phyloP scores from a whole-genome alignment of 2,113 vertebrate genomes.

The Climacteris rufus region DNA sequence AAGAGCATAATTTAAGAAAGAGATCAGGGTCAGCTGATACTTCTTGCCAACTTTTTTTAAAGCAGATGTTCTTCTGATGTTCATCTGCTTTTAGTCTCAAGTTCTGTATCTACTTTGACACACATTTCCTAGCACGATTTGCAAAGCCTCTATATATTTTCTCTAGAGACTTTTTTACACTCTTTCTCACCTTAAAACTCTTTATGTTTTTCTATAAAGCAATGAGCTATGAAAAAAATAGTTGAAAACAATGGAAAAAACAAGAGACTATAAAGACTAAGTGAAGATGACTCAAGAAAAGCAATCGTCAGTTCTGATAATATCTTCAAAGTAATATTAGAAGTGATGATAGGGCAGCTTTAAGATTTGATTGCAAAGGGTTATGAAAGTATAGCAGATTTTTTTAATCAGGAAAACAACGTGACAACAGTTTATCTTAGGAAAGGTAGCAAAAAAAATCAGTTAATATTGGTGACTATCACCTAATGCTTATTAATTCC shows the following conservation, averaged over 20 bases:
- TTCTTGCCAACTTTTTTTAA: not conserved
- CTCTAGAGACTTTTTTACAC: not conserved
- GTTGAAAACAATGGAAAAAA: not conserved
- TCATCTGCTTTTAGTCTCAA: not conserved
- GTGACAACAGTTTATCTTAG: not conserved
- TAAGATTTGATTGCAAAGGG: not conserved
- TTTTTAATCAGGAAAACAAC: not conserved
- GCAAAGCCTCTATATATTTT: not conserved
- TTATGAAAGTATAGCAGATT: not conserved
- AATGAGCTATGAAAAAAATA: not conserved
- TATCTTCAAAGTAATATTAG: not conserved
- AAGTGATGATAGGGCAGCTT: not conserved
- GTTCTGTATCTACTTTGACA: not conserved
- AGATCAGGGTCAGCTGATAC: not conserved
- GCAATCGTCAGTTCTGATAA: not conserved
- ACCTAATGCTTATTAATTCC: not conserved
- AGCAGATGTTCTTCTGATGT: conserved; percentile 29
- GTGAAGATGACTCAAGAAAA: not conserved
- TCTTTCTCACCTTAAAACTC: not conserved
- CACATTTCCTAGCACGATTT: not conserved
- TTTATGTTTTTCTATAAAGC: not conserved
- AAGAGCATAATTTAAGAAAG: not conserved
- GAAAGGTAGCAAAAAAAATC: not conserved
- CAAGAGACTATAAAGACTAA: not conserved
- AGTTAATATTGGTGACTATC: not conserved